Conservation (phyloP, 2,888 invertebrate species). For the Monopis laevigella region DNA sequence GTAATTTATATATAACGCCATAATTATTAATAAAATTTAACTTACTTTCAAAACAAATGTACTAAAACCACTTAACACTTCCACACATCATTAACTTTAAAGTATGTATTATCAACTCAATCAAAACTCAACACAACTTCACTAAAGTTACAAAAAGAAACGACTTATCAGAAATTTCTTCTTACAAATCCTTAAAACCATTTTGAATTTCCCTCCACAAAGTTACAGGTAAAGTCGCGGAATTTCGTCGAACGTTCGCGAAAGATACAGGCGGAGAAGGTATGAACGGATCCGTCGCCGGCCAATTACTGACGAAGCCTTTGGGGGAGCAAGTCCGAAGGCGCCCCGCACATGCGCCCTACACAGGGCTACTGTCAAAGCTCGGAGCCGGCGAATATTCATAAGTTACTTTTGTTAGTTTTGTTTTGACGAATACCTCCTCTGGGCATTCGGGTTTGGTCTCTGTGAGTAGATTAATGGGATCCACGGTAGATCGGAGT, state of each 20-base stretch:
- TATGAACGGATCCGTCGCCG: constrained; percentile 32
- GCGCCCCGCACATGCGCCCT: constrained; percentile 44
- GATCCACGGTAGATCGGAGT: too few relatives aligned
- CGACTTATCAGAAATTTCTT: too few relatives aligned
- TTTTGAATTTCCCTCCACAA: too few relatives aligned
- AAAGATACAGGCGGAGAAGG: constrained; percentile 19
- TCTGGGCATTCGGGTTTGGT: constrained; percentile 18
- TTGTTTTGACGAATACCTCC: constrained; percentile 44
- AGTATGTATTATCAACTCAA: too few relatives aligned
- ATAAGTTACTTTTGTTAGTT: constrained; percentile 54
- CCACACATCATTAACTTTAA: too few relatives aligned
- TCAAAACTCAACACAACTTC: too few relatives aligned
- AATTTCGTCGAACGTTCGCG: constrained; percentile 19
- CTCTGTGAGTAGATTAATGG: neutral
- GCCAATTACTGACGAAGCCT: constrained; percentile 53
- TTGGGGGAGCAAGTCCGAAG: constrained; percentile 23
- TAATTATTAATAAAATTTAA: too few relatives aligned
- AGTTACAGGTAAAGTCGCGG: constrained; percentile 3
- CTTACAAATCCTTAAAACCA: too few relatives aligned
- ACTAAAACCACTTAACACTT: too few relatives aligned
- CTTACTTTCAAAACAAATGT: too few relatives aligned
- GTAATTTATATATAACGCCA: too few relatives aligned
- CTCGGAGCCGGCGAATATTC: constrained; percentile 35
- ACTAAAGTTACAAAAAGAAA: too few relatives aligned
- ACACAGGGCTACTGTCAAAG: constrained; percentile 39